Percentiles rank a stretch among this genome's conserved stretches.
Evolutionary conservation across 2,113 vertebrate species (phyloP).

Genomic region (Gymnocephalus cernua): DNA sequence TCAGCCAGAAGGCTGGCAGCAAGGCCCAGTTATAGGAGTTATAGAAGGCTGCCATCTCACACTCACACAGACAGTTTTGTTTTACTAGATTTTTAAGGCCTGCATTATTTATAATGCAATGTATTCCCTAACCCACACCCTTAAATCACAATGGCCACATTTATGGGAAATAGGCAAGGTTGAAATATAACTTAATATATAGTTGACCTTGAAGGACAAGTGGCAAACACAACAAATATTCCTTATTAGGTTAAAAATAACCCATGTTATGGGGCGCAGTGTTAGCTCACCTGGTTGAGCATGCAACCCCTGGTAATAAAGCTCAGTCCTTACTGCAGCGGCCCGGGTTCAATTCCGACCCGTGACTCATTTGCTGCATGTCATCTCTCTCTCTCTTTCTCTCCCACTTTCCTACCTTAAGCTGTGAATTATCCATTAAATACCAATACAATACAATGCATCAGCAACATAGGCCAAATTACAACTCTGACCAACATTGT

Average conservation of each 20-base stretch:
- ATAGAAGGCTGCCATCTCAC: background rate
- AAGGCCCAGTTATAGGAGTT: background rate
- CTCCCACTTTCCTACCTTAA: too few relatives aligned
- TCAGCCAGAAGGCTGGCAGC: conserved; percentile 24
- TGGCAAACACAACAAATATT: background rate
- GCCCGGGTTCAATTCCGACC: too few relatives aligned
- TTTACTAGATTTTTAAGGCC: conserved; percentile 16
- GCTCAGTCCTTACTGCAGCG: too few relatives aligned
- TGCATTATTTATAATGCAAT: conserved; percentile 41
- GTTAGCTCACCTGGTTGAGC: too few relatives aligned
- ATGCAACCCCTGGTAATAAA: too few relatives aligned
- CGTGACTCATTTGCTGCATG: too few relatives aligned
- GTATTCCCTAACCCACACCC: background rate
- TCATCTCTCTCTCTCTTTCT: too few relatives aligned
- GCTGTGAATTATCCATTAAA: too few relatives aligned
- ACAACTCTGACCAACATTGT: conserved; percentile 36
- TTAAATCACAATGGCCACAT: background rate
- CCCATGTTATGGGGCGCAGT: background rate
- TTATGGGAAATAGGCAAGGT: background rate
- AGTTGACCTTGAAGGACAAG: background rate
- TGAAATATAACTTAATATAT: background rate
- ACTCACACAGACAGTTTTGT: conserved; percentile 8
- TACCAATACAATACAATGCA: too few relatives aligned
- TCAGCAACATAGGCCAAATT: background rate
- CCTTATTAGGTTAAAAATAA: background rate